Evolutionary conservation across 2,797 vertebrate species (phyloP).

Genomic region (Enteromius unitaeniatus): DNA sequence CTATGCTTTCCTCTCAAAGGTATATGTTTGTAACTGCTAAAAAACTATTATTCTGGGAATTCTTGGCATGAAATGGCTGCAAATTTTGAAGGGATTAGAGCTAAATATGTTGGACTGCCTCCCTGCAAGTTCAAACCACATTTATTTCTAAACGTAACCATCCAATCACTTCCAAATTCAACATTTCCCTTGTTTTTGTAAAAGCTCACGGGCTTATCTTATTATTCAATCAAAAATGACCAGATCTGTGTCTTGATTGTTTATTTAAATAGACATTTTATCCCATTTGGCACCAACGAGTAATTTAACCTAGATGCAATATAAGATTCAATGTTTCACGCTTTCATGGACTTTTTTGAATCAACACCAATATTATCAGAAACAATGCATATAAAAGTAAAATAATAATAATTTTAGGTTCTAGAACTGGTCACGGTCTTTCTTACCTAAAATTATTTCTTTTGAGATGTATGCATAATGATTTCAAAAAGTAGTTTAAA

Average conservation of each 20-base stretch:
- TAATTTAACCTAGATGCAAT: background rate
- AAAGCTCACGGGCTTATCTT: background rate
- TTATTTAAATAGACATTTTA: background rate
- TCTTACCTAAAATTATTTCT: background rate
- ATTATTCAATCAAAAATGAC: background rate
- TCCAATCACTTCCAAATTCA: constrained; percentile 37
- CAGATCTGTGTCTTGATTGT: background rate
- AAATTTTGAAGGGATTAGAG: constrained; percentile 66
- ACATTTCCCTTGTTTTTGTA: constrained; percentile 33
- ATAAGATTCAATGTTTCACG: background rate
- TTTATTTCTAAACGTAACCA: constrained; percentile 9
- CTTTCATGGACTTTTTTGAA: background rate
- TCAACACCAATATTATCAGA: background rate
- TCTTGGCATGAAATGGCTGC: constrained; percentile 57
- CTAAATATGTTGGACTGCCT: constrained; percentile 55
- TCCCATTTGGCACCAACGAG: background rate
- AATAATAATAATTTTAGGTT: background rate
- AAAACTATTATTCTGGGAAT: constrained; percentile 60
- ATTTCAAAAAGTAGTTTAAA: background rate
- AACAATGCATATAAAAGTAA: background rate
- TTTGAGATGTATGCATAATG: background rate
- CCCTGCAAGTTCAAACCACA: constrained; percentile 53
- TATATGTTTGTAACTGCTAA: constrained; percentile 53
- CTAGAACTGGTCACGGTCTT: background rate
- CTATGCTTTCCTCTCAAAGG: constrained; percentile 65